A percentile compares a stretch with the other conserved stretches of the same genome.
These are phyloP conservation scores for Drosophila fungiperda DNA, from an alignment of 2,888 invertebrate species.

Conservation along the genomic window DNA sequence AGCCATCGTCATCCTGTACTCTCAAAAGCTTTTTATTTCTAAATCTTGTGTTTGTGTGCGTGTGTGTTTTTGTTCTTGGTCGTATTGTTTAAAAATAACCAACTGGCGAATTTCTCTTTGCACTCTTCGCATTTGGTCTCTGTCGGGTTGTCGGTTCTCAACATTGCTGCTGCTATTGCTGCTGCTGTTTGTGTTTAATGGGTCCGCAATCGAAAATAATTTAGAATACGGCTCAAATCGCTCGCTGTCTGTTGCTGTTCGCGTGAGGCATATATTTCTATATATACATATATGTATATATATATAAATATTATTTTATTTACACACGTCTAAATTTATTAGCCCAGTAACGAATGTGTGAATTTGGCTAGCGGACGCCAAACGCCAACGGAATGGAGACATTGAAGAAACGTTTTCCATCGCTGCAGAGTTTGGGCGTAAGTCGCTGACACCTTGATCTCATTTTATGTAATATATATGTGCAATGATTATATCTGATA, in stretches of 20 bases:
- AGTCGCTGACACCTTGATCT: conserved; percentile 72
- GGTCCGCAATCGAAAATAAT: conserved; percentile 69
- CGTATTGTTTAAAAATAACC: conserved; percentile 70
- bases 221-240: conserved; percentile 80
- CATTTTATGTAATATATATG: conserved; percentile 42
- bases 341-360: conserved; percentile 35
- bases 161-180: conserved; percentile 1
- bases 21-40: conserved; percentile 60
- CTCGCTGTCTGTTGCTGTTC: conserved; percentile 61
- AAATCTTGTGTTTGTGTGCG: conserved; percentile 31
- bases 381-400: conserved; percentile 71
- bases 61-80: conserved; percentile 2
- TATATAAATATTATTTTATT: conserved; percentile 42
- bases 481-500: neutral
- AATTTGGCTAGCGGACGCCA: conserved; percentile 4
- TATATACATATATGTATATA: conserved; percentile 34
- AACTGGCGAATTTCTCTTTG: conserved; percentile 62
- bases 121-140: conserved; percentile 53
- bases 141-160: conserved; percentile 25
- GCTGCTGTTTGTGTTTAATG: conserved; percentile 6
- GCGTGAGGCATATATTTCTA: conserved; percentile 32
- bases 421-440: conserved; percentile 86
- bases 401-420: conserved; percentile 86
- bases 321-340: conserved; percentile 31
- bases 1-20: conserved; percentile 47